phyloP scores from a whole-genome alignment of 2,797 vertebrate genomes.

The Tangara arthus region DNA sequence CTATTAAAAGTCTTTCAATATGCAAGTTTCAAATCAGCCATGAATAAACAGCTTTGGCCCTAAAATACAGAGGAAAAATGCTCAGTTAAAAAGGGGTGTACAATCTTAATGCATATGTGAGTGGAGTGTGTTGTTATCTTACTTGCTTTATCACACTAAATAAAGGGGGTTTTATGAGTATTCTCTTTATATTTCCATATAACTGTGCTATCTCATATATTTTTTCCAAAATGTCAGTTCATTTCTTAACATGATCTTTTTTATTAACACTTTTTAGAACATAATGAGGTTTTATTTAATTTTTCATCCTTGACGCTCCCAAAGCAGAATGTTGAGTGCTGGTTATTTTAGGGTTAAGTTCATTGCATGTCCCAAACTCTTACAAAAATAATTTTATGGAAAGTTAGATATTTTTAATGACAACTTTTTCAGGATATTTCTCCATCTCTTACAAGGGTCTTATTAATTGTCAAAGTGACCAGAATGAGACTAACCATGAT shows the following conservation, averaged over 20 bases:
- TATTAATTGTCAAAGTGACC: neutral
- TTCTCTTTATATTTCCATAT: neutral
- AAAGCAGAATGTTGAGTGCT: neutral
- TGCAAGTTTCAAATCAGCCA: neutral
- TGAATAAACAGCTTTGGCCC: neutral
- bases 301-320: neutral
- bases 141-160: neutral
- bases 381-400: neutral
- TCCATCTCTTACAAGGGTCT: neutral
- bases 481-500: neutral
- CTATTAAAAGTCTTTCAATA: neutral
- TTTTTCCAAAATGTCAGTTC: neutral
- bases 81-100: neutral
- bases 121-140: neutral
- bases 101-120: neutral
- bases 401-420: neutral
- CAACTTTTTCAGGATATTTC: neutral
- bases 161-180: neutral
- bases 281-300: neutral
- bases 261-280: neutral
- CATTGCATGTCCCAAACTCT: neutral
- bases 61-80: neutral
- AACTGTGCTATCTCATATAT: neutral
- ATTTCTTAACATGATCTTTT: neutral
- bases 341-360: neutral